Conservation (phyloP, 1,140 invertebrate genomes). For the Wiebesia pumilae region DNA sequence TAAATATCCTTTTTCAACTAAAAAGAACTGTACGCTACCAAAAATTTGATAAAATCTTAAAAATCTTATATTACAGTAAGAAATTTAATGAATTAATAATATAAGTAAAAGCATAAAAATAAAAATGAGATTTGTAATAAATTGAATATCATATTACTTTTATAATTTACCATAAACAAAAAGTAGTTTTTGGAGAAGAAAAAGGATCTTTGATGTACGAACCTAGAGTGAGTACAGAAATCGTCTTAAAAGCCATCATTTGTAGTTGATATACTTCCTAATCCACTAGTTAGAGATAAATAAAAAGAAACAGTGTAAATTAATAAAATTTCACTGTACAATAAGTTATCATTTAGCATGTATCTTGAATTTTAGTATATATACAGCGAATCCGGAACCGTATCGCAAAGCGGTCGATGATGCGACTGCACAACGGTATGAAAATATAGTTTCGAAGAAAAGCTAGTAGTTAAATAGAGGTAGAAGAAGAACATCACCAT, state of each 20-base stretch:
- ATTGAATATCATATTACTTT: no score
- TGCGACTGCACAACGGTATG: slow-evolving; percentile 43
- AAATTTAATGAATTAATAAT: no score
- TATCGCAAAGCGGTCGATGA: slow-evolving; percentile 35
- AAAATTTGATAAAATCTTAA: no score
- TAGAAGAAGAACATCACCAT: slow-evolving; percentile 47
- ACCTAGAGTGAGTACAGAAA: slow-evolving; percentile 16
- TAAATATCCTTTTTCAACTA: no score
- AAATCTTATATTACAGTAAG: no score
- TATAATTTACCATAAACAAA: no score
- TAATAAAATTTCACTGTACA: neutral
- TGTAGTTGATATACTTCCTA: neutral
- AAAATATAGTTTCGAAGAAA: slow-evolving; percentile 40
- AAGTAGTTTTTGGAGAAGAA: neutral
- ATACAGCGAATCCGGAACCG: slow-evolving; percentile 26
- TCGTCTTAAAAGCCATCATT: slow-evolving; percentile 3
- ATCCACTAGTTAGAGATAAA: neutral
- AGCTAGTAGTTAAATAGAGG: slow-evolving; percentile 28
- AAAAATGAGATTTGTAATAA: no score
- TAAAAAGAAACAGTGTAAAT: neutral
- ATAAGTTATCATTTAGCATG: neutral
- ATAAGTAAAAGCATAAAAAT: no score
- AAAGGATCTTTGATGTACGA: neutral
- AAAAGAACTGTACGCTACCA: no score
- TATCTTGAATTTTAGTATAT: neutral